Conservation (phyloP, 2,888 invertebrate species). For the Agriotes lineatus region DNA sequence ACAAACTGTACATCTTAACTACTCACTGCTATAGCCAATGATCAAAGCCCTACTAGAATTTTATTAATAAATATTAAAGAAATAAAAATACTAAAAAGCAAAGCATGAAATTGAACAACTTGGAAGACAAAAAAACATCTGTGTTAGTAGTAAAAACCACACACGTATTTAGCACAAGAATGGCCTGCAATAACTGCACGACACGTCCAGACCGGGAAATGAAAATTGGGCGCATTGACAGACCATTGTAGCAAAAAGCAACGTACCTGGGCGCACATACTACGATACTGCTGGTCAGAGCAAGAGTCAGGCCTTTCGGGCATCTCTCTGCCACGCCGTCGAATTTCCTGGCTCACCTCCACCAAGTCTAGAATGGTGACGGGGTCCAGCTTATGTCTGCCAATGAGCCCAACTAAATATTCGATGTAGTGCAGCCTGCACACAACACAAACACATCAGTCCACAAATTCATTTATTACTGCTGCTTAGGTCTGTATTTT, state of each 20-base stretch:
- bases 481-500: too few species aligned
- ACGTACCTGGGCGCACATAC: constrained; percentile 87
- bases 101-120: too few species aligned
- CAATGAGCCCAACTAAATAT: constrained; percentile 91
- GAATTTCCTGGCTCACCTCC: constrained; percentile 89
- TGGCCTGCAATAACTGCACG: too few species aligned
- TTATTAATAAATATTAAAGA: too few species aligned
- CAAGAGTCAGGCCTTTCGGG: constrained; percentile 87
- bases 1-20: too few species aligned
- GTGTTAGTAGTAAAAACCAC: too few species aligned
- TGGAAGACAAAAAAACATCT: too few species aligned
- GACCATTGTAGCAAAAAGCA: too few species aligned
- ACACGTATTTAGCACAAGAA: too few species aligned
- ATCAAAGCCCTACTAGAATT: too few species aligned
- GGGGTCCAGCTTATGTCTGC: constrained; percentile 87
- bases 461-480: background rate
- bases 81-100: too few species aligned
- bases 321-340: constrained; percentile 85
- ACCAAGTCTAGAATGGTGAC: constrained; percentile 88
- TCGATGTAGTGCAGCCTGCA: constrained; percentile 94
- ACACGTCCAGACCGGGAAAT: background rate
- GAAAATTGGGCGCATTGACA: constrained; percentile 59
- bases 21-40: too few species aligned
- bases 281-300: constrained; percentile 86
- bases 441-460: constrained; percentile 59